phyloP scores from a whole-genome alignment of 1,140 invertebrate genomes.

The Bombyx mori region ASM3026992v2 NC_085112.1:4632501-4633000 shows the following conservation, averaged over 20 bases:
- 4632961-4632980: no score
- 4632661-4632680: conserved; percentile 5
- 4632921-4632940: no score
- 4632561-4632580: no score
- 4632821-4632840: conserved; percentile 50
- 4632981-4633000: no score
- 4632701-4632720: conserved; percentile 28
- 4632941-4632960: no score
- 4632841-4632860: conserved; percentile 23
- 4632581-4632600: background rate
- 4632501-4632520: no score
- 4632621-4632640: background rate
- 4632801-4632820: conserved; percentile 41
- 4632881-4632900: conserved; percentile 15
- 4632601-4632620: background rate
- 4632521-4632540: no score
- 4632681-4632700: conserved; percentile 23
- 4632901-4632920: conserved; percentile 3
- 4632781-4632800: conserved; percentile 34
- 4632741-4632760: conserved; percentile 40
- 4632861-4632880: conserved; percentile 6
- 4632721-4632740: conserved; percentile 43
- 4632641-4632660: background rate
- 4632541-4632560: no score
- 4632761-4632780: conserved; percentile 39